Percentiles rank a stretch among this genome's conserved stretches.
Evolutionary conservation across 2,113 vertebrate species (phyloP).

Genomic region (Heteronetta atricapilla): DNA sequence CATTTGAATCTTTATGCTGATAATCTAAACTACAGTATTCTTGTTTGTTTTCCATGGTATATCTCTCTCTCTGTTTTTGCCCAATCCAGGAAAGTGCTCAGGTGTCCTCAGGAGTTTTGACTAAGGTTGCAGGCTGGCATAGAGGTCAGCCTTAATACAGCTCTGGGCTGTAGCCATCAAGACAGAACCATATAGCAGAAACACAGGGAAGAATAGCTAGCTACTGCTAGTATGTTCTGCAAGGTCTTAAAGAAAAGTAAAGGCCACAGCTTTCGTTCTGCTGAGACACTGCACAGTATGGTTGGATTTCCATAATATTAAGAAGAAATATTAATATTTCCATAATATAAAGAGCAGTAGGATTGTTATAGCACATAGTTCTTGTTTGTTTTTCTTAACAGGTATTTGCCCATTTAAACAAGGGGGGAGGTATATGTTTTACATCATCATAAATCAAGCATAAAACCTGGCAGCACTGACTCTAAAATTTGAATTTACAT

Average conservation of each 20-base stretch:
- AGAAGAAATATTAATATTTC: too few relatives aligned
- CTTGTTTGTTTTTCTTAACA: background rate
- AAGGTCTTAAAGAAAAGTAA: background rate
- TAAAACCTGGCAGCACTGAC: background rate
- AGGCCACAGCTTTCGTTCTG: background rate
- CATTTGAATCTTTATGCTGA: background rate
- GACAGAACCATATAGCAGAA: background rate
- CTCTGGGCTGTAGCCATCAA: background rate
- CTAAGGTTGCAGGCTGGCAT: background rate
- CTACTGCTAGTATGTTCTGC: background rate
- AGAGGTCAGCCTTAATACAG: background rate
- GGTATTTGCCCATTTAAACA: background rate
- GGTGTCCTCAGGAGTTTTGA: background rate
- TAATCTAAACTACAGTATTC: background rate
- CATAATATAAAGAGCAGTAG: background rate
- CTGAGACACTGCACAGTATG: background rate
- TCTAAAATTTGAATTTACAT: background rate
- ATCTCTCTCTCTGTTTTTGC: background rate
- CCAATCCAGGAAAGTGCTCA: background rate
- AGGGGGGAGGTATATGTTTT: fast-evolving
- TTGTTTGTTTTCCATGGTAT: background rate
- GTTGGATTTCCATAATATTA: background rate
- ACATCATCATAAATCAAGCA: background rate
- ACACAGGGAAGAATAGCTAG: background rate
- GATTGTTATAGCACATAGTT: background rate